These are phyloP conservation scores for Colletes latitarsis DNA, from an alignment of 1,140 invertebrate species.

Conservation along the genomic window DNA sequence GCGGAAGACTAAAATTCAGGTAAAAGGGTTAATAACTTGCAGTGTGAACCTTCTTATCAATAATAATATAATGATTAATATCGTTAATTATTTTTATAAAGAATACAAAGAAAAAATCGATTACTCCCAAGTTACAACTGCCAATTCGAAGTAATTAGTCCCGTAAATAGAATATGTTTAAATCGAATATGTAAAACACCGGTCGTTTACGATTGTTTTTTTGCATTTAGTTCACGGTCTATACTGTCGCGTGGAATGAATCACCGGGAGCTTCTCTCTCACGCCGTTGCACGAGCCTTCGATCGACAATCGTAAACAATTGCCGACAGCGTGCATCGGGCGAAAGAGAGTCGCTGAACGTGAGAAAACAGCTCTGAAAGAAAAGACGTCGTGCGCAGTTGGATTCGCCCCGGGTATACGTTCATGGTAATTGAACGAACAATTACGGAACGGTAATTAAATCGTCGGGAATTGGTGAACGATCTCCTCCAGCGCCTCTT, in stretches of 20 bases:
- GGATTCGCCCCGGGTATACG: no score
- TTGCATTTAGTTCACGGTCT: background rate
- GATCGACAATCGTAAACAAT: background rate
- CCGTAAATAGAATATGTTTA: no score
- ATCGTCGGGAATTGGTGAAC: background rate
- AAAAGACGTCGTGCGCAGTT: background rate
- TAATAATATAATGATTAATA: no score
- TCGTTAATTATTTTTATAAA: no score
- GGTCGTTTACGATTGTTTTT: no score
- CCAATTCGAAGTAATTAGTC: no score
- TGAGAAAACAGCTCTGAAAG: background rate
- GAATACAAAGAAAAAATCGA: no score
- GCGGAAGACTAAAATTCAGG: no score
- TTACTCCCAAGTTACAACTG: no score
- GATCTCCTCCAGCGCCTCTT: background rate
- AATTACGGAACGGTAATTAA: conserved; percentile 32
- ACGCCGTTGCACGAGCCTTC: background rate
- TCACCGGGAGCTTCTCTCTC: background rate
- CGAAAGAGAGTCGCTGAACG: background rate
- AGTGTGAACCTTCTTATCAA: no score
- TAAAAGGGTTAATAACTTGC: no score
- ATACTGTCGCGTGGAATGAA: background rate
- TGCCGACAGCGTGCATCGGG: background rate
- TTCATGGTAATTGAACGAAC: conserved; percentile 12
- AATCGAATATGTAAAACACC: no score